A percentile compares a stretch with the other conserved stretches of the same genome.
Evolutionary conservation across 2,888 invertebrate genomes (phyloP).

Genomic region (Andrena camellia): DNA sequence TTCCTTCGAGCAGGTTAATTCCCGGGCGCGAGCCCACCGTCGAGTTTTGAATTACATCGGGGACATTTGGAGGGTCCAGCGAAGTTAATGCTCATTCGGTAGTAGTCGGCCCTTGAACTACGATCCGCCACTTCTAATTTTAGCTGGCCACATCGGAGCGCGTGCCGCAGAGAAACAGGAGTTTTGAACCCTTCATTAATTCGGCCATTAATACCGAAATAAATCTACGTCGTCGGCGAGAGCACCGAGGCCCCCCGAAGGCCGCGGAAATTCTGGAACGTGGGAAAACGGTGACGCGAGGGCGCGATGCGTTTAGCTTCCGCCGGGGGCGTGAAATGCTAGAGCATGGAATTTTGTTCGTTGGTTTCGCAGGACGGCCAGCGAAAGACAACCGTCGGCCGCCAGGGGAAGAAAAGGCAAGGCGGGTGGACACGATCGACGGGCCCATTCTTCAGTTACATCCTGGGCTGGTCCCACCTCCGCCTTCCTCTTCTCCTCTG

Average conservation of each 20-base stretch:
- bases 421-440: conserved; percentile 66
- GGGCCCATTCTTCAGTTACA: conserved; percentile 78
- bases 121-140: too few relatives aligned
- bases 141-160: too few relatives aligned
- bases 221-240: background rate
- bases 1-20: conserved; percentile 16
- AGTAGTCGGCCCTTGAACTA: too few relatives aligned
- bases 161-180: too few relatives aligned
- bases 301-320: conserved; percentile 1
- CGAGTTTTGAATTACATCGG: too few relatives aligned
- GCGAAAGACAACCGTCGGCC: conserved; percentile 58
- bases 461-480: conserved; percentile 75
- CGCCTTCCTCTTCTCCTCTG: conserved; percentile 39
- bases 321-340: conserved; percentile 31
- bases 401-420: conserved; percentile 48
- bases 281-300: conserved; percentile 3
- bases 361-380: conserved; percentile 72
- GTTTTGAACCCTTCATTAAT: background rate
- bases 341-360: conserved; percentile 70
- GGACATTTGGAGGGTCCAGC: too few relatives aligned
- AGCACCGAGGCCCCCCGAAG: background rate
- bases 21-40: background rate
- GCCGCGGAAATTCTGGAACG: conserved; percentile 10
- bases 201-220: conserved; percentile 13
- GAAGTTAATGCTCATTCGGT: too few relatives aligned